phyloP scores from a whole-genome alignment of 2,888 invertebrate genomes.

The Trachelus iudaicus region DNA sequence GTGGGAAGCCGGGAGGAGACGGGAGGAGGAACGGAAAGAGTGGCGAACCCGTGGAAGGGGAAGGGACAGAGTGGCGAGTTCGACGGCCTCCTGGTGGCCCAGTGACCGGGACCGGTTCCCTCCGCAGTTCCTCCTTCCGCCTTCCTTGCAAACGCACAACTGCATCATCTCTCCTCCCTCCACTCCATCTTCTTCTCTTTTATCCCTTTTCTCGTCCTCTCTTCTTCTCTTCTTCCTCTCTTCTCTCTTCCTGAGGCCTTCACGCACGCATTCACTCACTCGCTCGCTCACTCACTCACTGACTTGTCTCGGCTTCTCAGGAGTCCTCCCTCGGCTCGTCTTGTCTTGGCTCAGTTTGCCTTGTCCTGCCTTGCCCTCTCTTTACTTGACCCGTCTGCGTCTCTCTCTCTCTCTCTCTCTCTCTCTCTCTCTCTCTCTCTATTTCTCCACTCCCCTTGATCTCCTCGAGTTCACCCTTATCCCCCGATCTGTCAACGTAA shows the following conservation, averaged over 20 bases:
- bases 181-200: conserved; percentile 11
- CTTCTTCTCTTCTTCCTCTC: conserved; percentile 7
- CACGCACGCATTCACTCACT: conserved; percentile 1
- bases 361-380: neutral
- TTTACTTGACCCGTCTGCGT: conserved; percentile 10
- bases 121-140: conserved; percentile 66
- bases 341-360: neutral
- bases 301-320: conserved; percentile 18
- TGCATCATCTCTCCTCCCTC: conserved; percentile 57
- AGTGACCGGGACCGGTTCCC: conserved; percentile 67
- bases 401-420: conserved; percentile 22
- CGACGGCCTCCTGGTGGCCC: conserved; percentile 66
- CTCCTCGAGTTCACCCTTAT: conserved; percentile 11
- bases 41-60: conserved; percentile 18
- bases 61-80: conserved; percentile 58
- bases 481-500: neutral
- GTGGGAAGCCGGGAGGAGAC: neutral
- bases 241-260: neutral
- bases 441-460: conserved; percentile 20
- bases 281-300: too few species aligned
- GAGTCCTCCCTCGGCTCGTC: neutral
- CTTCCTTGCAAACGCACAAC: conserved; percentile 66
- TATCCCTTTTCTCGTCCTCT: neutral
- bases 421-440: conserved; percentile 19
- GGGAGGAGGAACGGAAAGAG: conserved; percentile 24